These are phyloP conservation scores for Ceraclea dissimilis DNA, from an alignment of 2,888 invertebrate species.

Conservation along the genomic window DNA sequence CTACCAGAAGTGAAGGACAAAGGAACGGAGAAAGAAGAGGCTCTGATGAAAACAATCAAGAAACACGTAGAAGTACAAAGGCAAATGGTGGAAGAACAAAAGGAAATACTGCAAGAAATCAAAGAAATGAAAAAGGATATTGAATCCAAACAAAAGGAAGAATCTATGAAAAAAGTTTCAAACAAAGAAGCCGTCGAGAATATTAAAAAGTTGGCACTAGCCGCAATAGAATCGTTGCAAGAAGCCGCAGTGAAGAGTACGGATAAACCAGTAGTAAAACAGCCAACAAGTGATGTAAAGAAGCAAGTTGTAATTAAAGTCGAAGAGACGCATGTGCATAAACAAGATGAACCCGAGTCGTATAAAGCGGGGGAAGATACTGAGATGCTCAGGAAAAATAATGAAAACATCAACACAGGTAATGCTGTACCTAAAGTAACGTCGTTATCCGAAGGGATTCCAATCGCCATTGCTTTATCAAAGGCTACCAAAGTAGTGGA, in stretches of 20 bases:
- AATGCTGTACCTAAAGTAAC: background rate
- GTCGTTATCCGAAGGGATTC: slow-evolving; percentile 3
- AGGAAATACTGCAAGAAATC: slow-evolving; percentile 54
- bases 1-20: background rate
- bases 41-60: slow-evolving; percentile 56
- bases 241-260: slow-evolving; percentile 19
- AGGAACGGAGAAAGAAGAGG: slow-evolving; percentile 31
- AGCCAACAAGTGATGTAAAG: slow-evolving; percentile 6
- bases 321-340: slow-evolving; percentile 32
- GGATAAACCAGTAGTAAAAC: slow-evolving; percentile 1
- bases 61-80: slow-evolving; percentile 62
- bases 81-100: slow-evolving; percentile 60
- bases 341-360: slow-evolving; percentile 39
- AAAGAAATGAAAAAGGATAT: slow-evolving; percentile 48
- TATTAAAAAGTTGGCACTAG: slow-evolving; percentile 44
- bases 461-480: slow-evolving; percentile 16
- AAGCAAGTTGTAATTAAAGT: background rate
- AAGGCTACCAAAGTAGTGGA: slow-evolving; percentile 4
- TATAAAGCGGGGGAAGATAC: slow-evolving; percentile 38
- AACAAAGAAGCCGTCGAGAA: slow-evolving; percentile 47
- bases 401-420: background rate
- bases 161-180: slow-evolving; percentile 29
- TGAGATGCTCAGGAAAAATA: slow-evolving; percentile 7
- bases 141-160: slow-evolving; percentile 28
- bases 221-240: slow-evolving; percentile 37